Evolutionary conservation across 2,113 vertebrate genomes (phyloP), one percentile per base, ranked within the genome.

Genomic region (Pluvianellus socialis): DNA sequence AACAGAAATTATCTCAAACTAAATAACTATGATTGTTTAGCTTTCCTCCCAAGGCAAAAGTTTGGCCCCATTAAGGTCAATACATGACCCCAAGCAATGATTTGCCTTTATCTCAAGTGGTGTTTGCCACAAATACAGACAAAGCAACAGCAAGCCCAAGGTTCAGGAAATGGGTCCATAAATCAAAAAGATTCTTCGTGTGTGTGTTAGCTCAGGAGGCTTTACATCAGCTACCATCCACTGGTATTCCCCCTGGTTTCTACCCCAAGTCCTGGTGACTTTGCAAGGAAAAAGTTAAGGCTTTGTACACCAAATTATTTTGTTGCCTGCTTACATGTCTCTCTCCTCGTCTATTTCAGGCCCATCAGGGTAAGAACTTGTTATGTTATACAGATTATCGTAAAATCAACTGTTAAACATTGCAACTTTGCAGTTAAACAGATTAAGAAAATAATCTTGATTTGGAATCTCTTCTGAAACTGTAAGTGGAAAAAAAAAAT

Each of bases 391-490:
- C 6, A 86, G 23, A 49, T 35, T 6, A 81, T 7, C 52, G 23
- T 15, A 62, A 90, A 88, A 63, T 30, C 10, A 79, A 80, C n/a
- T 62, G 28, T 23, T 79, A 62, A 40, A 88, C 88, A 21, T 23
- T 76, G 59, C 44, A 86, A 86, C 90, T 86, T 96, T 76, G 49
- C 56, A 79, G 70, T 68, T 47, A 79, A 91, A 32, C 53, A 92
- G 90, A 82, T 66, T 55, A 92, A 95, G 85, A 92, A 59, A 95
- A 88, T 70, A 92, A 96, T 94, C 95, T 96, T 85, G 58, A 79
- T 93, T 97, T 96, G 85, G 59, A 96, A 91, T 89, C 66, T 92
- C 93, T 97, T 94, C 93, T 97, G 73, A 94, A 97, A 97, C n/a
- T 82, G 38, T 77, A 96, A 96, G 62, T 92, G 22, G 22, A 38